phyloP scores from a whole-genome alignment of 2,888 invertebrate genomes.

The Drepana falcataria region DNA sequence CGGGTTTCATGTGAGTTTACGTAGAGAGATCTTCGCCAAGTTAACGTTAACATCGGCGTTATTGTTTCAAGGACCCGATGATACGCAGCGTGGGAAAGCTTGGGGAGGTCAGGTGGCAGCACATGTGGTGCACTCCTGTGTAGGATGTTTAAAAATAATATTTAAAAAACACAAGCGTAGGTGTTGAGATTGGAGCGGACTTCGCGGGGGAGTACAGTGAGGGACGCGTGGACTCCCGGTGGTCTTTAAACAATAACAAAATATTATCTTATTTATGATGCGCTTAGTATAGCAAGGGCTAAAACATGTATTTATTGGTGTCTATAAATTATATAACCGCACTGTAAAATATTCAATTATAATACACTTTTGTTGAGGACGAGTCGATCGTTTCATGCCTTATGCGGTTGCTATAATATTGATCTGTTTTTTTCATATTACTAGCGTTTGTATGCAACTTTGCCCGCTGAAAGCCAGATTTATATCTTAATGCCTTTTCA shows the following conservation, averaged over 20 bases:
- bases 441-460: neutral
- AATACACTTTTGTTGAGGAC: conserved; percentile 21
- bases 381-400: conserved; percentile 16
- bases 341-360: conserved; percentile 28
- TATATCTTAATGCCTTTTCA: no score
- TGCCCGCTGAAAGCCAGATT: neutral
- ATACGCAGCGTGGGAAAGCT: conserved; percentile 71
- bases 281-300: conserved; percentile 27
- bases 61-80: conserved; percentile 51
- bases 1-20: conserved; percentile 37
- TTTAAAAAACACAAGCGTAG: conserved; percentile 61
- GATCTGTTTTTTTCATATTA: conserved; percentile 4
- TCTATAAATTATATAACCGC: conserved; percentile 42
- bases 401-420: conserved; percentile 15
- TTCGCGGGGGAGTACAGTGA: conserved; percentile 62
- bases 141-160: conserved; percentile 72
- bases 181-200: conserved; percentile 42
- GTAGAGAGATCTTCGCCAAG: conserved; percentile 32
- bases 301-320: conserved; percentile 22
- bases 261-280: conserved; percentile 53
- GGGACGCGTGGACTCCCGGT: conserved; percentile 40
- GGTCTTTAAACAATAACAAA: conserved; percentile 71
- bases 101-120: conserved; percentile 70
- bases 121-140: conserved; percentile 72
- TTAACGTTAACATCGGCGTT: conserved; percentile 51